Evolutionary conservation across 2,797 vertebrate species (phyloP), one percentile per base, ranked within the genome.

Genomic region (Artibeus lituratus): DNA sequence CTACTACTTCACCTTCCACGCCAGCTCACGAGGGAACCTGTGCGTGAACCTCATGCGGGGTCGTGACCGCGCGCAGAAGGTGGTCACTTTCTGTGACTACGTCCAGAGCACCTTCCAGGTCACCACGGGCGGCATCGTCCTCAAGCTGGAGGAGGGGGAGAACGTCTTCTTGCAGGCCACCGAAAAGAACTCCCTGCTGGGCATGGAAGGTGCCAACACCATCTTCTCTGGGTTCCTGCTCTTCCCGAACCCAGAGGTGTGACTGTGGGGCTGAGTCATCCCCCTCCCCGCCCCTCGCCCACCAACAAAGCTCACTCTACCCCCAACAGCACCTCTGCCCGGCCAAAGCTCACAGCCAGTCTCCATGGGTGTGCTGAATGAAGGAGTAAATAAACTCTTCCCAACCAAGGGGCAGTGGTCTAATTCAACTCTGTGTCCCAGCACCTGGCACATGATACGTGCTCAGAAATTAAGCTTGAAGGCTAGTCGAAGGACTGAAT

Each of bases 1-100:
- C 87, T 99, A 99, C 97, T 99, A 98, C 95, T 99, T 99, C 96
- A 98, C 98, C 89, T 99, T 99, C 96, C 99, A 99, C 0, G 96
- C 98, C 98, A 99, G 98, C 7, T 99, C 99, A 2, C 95, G 96
- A 0, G 96, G 94, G 9, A 97, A 93, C 67, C 97, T 98, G 26
- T 99, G 99, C 10, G 81, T 99, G 77, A 98, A 26, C 8, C 53
- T 99, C 29, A 96, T 98, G 11, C 98, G 98, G 42, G 97, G 98
- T 29, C 69, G 53, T 0, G 94, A 94, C 0, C 35, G 21, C 4
- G 8, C 12, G 1, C 93, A 82, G 47, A 97, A 74, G 12, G 97
- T 99, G 69, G 98, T 98, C 86, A 98, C 97, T 2, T 98, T 99
- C 97, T 99, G 99, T 0, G 99, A 99, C 98, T 98, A 95, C 0